Percentiles rank a stretch among this genome's conserved stretches.
Conservation (phyloP, 2,113 vertebrate genomes). For the Calyptomena viridis region DNA sequence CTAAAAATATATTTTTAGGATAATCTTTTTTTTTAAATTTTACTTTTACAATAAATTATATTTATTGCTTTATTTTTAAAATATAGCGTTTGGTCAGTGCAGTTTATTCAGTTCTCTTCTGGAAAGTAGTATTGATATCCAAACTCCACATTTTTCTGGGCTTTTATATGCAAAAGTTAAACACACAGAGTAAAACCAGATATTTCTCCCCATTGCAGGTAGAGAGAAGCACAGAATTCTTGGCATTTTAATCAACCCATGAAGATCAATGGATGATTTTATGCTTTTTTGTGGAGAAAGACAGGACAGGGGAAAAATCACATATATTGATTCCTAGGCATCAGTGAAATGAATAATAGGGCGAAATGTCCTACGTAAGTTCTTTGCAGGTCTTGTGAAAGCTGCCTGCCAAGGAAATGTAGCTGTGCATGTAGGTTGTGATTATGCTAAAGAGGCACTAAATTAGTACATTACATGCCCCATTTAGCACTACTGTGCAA, state of each 20-base stretch:
- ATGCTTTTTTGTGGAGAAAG: not conserved
- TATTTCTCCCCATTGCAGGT: not conserved
- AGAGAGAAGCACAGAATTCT: not conserved
- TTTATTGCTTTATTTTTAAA: not conserved
- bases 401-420: slow-evolving; percentile 49
- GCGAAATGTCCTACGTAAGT: slow-evolving; percentile 9
- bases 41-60: not conserved
- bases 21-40: not conserved
- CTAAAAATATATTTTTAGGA: not conserved
- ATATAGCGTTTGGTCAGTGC: not conserved
- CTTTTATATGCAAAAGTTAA: not conserved
- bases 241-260: not conserved
- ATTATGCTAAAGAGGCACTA: slow-evolving; percentile 77
- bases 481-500: slow-evolving; percentile 77
- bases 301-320: not conserved
- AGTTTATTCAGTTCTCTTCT: not conserved
- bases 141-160: not conserved
- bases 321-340: not conserved
- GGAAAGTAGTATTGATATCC: not conserved
- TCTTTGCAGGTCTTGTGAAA: slow-evolving; percentile 57
- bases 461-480: slow-evolving; percentile 78
- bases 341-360: slow-evolving; percentile 19
- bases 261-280: slow-evolving; percentile 33
- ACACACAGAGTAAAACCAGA: not conserved
- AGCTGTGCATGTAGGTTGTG: slow-evolving; percentile 48